Conservation (phyloP, 2,113 vertebrate species). For the Murina feae region DNA sequence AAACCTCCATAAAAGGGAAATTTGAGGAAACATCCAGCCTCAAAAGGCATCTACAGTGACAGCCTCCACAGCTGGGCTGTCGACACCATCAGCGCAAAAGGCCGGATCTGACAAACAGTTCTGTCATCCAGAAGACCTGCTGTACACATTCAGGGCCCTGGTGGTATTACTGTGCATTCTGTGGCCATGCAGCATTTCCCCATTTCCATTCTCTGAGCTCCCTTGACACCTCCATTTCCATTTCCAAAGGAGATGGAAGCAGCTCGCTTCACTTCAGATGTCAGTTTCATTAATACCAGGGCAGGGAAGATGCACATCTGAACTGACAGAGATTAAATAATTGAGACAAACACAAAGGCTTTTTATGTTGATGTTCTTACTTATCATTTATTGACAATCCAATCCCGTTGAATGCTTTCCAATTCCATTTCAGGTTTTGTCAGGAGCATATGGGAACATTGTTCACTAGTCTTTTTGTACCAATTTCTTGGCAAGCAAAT, state of each 20-base stretch:
- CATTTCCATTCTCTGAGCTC: background rate
- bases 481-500: background rate
- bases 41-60: background rate
- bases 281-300: constrained; percentile 18
- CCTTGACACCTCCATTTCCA: background rate
- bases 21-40: background rate
- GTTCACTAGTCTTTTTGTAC: background rate
- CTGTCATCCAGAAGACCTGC: background rate
- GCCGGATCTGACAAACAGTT: background rate
- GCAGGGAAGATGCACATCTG: background rate
- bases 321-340: constrained; percentile 50
- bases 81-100: background rate
- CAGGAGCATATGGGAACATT: background rate
- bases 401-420: constrained; percentile 11
- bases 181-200: background rate
- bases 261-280: constrained; percentile 7
- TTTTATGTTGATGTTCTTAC: constrained; percentile 21
- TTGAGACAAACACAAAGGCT: constrained; percentile 37
- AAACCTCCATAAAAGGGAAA: background rate
- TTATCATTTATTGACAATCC: background rate
- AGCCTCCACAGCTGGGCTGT: background rate
- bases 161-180: background rate
- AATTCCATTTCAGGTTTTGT: background rate
- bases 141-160: background rate
- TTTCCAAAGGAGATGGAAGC: constrained; percentile 9